These are phyloP conservation scores for Toxotes chatareus DNA, from an alignment of 2,113 vertebrate genomes.

Conservation along the genomic window DNA sequence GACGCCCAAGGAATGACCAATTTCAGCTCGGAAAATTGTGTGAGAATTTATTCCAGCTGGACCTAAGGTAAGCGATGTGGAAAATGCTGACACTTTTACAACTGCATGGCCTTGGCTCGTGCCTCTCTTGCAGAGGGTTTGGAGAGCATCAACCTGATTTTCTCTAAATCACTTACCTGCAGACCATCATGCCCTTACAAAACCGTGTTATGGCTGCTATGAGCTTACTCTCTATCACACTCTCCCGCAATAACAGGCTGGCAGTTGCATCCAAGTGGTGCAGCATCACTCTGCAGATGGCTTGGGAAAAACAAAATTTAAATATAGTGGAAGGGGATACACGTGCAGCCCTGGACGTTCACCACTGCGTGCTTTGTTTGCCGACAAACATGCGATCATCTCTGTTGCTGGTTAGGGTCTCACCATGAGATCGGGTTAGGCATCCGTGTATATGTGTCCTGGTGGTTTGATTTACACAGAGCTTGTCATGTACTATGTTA, in stretches of 20 bases:
- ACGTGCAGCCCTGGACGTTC: slow-evolving; percentile 6
- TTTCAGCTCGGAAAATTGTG: slow-evolving; percentile 69
- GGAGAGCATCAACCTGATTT: slow-evolving; percentile 68
- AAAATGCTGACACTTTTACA: slow-evolving; percentile 81
- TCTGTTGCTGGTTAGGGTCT: slow-evolving; percentile 16
- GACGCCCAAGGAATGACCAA: slow-evolving; percentile 51
- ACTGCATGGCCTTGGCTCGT: slow-evolving; percentile 69
- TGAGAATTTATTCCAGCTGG: slow-evolving; percentile 72
- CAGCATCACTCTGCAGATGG: slow-evolving; percentile 46
- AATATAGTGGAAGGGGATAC: slow-evolving; percentile 36
- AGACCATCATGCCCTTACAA: slow-evolving; percentile 68
- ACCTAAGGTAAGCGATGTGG: slow-evolving; percentile 62
- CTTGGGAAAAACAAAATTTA: slow-evolving; percentile 61
- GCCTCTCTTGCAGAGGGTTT: slow-evolving; percentile 63
- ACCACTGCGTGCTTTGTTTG: slow-evolving; percentile 40
- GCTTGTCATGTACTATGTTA: slow-evolving; percentile 62
- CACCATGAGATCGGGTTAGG: slow-evolving; percentile 41
- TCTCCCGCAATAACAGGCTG: slow-evolving; percentile 53
- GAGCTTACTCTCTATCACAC: slow-evolving; percentile 64
- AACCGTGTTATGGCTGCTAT: slow-evolving; percentile 65
- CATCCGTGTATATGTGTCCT: slow-evolving; percentile 41
- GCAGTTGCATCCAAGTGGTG: slow-evolving; percentile 49
- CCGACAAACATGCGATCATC: slow-evolving; percentile 23
- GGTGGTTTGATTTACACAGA: slow-evolving; percentile 67
- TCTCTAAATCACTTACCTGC: slow-evolving; percentile 80